Evolutionary conservation across 2,888 invertebrate genomes (phyloP).

Genomic region (Spodoptera littoralis): DNA sequence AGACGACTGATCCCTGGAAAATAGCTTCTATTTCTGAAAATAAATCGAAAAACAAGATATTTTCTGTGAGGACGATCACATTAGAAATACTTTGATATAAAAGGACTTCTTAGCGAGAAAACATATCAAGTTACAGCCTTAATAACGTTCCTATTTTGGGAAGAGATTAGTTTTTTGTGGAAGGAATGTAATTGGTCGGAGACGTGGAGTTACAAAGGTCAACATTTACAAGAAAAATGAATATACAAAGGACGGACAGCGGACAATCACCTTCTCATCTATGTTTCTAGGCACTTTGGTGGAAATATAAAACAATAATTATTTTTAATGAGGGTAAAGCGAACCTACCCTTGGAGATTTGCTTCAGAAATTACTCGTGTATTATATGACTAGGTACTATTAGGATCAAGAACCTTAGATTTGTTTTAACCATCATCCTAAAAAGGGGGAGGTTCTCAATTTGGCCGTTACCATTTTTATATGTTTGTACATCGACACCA

Average conservation of each 20-base stretch:
- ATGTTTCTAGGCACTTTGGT: neutral
- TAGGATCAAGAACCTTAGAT: conserved; percentile 1
- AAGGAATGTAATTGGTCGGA: conserved; percentile 2
- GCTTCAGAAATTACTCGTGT: neutral
- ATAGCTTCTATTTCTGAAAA: conserved; percentile 8
- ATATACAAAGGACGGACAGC: too few relatives aligned
- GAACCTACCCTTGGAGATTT: conserved; percentile 15
- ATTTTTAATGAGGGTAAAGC: conserved; percentile 8
- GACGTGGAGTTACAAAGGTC: neutral
- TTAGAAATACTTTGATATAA: conserved; percentile 4
- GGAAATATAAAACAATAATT: conserved; percentile 16
- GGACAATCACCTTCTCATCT: too few relatives aligned
- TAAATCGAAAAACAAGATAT: neutral
- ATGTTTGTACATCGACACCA: too few relatives aligned
- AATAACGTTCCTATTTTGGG: conserved; percentile 1
- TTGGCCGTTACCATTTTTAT: too few relatives aligned
- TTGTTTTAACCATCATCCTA: too few relatives aligned
- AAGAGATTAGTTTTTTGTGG: neutral
- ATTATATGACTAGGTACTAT: neutral
- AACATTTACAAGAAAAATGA: conserved; percentile 2
- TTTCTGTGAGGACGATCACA: neutral
- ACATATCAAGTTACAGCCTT: neutral
- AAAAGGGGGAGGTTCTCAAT: too few relatives aligned
- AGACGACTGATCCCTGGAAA: neutral
- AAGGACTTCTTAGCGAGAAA: neutral